Base-by-base conservation (phyloP, 2,888 invertebrate genomes). In the Drosophila maculinotata region DNA sequence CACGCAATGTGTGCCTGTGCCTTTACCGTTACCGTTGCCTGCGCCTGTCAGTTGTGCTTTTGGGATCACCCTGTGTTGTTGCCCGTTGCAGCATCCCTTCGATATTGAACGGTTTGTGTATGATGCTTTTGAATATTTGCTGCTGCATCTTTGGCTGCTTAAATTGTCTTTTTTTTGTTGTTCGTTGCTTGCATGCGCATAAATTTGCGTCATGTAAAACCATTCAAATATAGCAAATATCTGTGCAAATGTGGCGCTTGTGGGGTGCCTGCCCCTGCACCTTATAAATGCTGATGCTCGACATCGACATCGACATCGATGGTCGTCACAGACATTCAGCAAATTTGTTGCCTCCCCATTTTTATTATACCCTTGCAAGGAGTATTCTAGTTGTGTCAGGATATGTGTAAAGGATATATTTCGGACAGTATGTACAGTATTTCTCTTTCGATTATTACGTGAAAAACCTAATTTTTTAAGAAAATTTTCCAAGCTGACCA, bases 161-260 rank as follows among this genome's bases (percentile, higher is more conserved):
- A 20, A 41, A 52, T 56, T 35, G 9, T 12, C 45, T 14, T 45
- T 42, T 45, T 58, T 44, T 63, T 57, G 17, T 41, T 51, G 25
- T 26, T 52, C 14, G 14, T 28, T 20, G 15, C 48, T 39, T 59
- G 77, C 66, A 73, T 66, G 78, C 56, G 73, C 79, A 82, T 67
- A 76, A 67, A 76, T 79, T 76, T 75, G 64, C 69, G 70, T 73
- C 79, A 77, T 79, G 79, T 82, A 76, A 79, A 87, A 86, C 87
- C 77, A 76, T 70, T 73, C 71, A 74, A 79, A 87, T 88, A 85
- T 81, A 81, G 82, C 85, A 82, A 82, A 87, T 87, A 79, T 75
- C 76, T 79, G 85, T 79, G 28, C 73, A 69, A 52, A 56, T 69
- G 58, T 44, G 42, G 54, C 45, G 15, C n/a, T 30, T 39, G 45